Conservation (phyloP, 2,888 invertebrate species). For the Junonia oenone region DNA sequence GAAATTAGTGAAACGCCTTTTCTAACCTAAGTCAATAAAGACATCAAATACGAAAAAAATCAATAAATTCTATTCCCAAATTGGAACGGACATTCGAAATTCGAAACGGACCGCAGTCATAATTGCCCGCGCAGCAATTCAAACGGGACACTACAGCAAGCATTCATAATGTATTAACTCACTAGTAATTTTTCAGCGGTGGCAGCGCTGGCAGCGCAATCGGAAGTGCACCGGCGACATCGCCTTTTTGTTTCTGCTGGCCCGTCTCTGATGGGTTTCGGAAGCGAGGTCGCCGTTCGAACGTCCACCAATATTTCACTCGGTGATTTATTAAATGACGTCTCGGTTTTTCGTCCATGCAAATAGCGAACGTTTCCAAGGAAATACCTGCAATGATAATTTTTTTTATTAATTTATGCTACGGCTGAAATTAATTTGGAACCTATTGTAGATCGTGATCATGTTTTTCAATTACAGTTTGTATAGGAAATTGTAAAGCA, state of each 20-base stretch:
- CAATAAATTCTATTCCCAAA: neutral
- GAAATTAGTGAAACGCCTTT: too few species aligned
- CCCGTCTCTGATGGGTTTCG: conserved; percentile 66
- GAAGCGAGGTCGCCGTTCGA: conserved; percentile 68
- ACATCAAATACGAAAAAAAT: too few species aligned
- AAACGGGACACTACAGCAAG: conserved; percentile 24
- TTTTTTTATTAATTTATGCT: neutral
- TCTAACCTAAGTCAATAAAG: too few species aligned
- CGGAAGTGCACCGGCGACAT: conserved; percentile 68
- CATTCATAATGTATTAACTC: conserved; percentile 56
- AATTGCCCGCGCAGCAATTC: neutral
- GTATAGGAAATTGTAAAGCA: too few species aligned
- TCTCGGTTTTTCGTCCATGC: conserved; percentile 32
- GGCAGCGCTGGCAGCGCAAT: conserved; percentile 57
- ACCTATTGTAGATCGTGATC: too few species aligned
- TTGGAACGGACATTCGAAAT: neutral
- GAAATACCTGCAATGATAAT: conserved; percentile 2
- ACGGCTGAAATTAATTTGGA: neutral
- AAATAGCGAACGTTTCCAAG: conserved; percentile 15
- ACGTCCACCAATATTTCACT: conserved; percentile 65
- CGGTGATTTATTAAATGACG: conserved; percentile 58
- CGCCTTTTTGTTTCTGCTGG: conserved; percentile 69
- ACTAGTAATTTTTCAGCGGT: conserved; percentile 72
- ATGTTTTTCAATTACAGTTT: too few species aligned
- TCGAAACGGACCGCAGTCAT: neutral